phyloP scores from a whole-genome alignment of 2,113 vertebrate genomes.

The Pteruthius melanotis region DNA sequence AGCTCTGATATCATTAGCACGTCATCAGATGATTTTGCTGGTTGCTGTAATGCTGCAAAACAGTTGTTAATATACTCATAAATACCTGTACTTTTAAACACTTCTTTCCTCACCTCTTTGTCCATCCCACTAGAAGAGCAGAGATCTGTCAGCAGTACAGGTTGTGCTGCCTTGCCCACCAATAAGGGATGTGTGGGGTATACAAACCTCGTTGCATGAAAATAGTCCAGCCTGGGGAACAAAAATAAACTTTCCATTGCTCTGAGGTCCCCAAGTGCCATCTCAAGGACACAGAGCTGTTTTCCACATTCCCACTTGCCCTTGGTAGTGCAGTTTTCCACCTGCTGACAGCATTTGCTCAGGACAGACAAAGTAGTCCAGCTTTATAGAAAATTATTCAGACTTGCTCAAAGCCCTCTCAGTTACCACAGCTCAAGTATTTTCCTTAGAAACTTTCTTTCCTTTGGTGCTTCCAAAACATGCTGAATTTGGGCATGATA shows the following conservation, averaged over 20 bases:
- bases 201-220: background rate
- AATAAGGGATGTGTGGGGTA: background rate
- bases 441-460: no score
- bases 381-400: no score
- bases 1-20: background rate
- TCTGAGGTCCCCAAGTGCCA: background rate
- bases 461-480: no score
- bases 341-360: fast-evolving
- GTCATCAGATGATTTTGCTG: background rate
- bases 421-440: no score
- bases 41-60: background rate
- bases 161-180: background rate
- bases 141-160: background rate
- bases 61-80: background rate
- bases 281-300: background rate
- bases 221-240: background rate
- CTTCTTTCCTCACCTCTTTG: background rate
- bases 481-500: no score
- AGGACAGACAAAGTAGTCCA: background rate
- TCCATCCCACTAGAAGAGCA: background rate
- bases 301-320: fast-evolving
- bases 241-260: background rate
- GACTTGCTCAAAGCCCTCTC: no score
- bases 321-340: background rate
- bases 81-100: background rate